Conservation (phyloP, 2,888 invertebrate genomes). For the Celastrina argiolus region DNA sequence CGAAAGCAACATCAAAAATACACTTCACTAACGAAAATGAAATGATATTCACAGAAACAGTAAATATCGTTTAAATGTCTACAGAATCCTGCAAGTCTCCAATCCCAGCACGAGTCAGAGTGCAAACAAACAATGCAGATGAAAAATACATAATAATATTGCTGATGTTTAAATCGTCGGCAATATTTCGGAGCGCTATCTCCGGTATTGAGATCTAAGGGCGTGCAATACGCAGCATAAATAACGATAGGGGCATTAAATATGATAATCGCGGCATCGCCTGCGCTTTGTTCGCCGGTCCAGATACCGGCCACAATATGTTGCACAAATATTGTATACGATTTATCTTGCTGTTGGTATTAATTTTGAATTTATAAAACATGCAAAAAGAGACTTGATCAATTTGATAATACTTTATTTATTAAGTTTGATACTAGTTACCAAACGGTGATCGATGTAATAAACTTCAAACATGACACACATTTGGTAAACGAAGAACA, state of each 20-base stretch:
- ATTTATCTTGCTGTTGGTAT: neutral
- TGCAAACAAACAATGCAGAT: neutral
- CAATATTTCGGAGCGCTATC: constrained; percentile 44
- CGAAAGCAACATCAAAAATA: too few relatives aligned
- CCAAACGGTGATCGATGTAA: too few relatives aligned
- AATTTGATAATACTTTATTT: too few relatives aligned
- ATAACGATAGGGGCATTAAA: constrained; percentile 50
- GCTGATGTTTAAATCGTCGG: constrained; percentile 33
- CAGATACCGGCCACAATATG: constrained; percentile 25
- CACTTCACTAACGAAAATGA: too few relatives aligned
- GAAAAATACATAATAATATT: constrained; percentile 29
- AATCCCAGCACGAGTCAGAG: neutral
- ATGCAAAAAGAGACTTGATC: too few relatives aligned
- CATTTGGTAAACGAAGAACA: too few relatives aligned
- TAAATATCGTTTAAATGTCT: too few relatives aligned
- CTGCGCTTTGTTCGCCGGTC: constrained; percentile 48
- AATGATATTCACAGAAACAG: neutral
- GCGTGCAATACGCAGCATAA: constrained; percentile 51
- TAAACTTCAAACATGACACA: too few relatives aligned
- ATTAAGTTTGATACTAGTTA: too few relatives aligned
- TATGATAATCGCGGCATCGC: constrained; percentile 56
- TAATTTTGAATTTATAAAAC: too few relatives aligned
- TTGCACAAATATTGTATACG: constrained; percentile 19
- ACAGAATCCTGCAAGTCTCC: neutral
- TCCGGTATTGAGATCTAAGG: constrained; percentile 58